phyloP scores from a whole-genome alignment of 2,797 vertebrate species.

The Orestias chungarensis region DNA sequence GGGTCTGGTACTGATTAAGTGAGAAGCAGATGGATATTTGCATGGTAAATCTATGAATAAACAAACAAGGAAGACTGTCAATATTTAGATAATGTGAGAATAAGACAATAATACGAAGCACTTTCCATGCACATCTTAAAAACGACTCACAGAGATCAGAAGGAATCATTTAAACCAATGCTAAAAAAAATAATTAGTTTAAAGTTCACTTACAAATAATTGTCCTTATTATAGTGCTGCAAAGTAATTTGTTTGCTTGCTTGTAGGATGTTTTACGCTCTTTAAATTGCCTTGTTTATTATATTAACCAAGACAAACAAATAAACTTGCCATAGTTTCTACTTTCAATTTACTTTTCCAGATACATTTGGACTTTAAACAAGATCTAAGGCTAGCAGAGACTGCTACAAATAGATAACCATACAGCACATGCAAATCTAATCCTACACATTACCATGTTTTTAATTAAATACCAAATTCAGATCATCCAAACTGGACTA shows the following conservation, averaged over 20 bases:
- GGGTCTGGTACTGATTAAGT: neutral
- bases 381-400: neutral
- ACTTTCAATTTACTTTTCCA: too few species aligned
- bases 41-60: neutral
- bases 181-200: neutral
- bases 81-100: neutral
- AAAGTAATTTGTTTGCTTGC: neutral
- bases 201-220: neutral
- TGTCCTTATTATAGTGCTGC: neutral
- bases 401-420: neutral
- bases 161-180: neutral
- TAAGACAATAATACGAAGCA: neutral
- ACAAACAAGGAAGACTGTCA: neutral
- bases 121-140: neutral
- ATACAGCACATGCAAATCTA: neutral
- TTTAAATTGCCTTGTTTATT: neutral
- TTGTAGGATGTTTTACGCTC: neutral
- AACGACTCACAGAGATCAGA: neutral
- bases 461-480: neutral
- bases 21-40: neutral
- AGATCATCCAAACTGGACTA: neutral
- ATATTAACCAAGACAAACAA: too few species aligned
- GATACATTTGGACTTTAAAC: neutral
- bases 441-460: neutral
- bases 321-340: neutral